A percentile compares a stretch with the other conserved stretches of the same genome.
Conservation (phyloP, 2,888 invertebrate genomes). For the Carpatolechia fugitivella region DNA sequence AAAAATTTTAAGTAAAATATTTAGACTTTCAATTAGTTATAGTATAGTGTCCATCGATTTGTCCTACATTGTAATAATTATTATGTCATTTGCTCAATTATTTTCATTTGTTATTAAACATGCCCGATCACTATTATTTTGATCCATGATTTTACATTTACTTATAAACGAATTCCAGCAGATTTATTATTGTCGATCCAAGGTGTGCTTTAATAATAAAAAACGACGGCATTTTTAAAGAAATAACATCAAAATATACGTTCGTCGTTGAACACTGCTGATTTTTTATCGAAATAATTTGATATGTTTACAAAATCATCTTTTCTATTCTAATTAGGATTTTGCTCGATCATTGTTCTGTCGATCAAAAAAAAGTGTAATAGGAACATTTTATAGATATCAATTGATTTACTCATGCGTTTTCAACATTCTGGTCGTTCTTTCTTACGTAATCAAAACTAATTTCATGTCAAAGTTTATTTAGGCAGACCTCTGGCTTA, state of each 20-base stretch:
- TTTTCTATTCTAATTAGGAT: conserved; percentile 21
- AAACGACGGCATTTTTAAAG: neutral
- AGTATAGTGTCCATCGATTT: conserved; percentile 33
- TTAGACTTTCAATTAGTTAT: conserved; percentile 41
- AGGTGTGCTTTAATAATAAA: conserved; percentile 17
- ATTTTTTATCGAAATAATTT: conserved; percentile 48
- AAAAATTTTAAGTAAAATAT: conserved; percentile 45
- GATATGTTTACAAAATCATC: conserved; percentile 68
- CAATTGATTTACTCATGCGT: neutral
- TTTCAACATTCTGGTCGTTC: neutral
- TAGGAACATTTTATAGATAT: conserved; percentile 34
- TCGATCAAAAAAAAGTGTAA: conserved; percentile 19
- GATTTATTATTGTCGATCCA: conserved; percentile 56
- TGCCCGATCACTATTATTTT: conserved; percentile 9
- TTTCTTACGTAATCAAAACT: neutral
- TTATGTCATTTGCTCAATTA: conserved; percentile 13
- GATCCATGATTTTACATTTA: conserved; percentile 14
- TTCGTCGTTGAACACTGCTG: conserved; percentile 25
- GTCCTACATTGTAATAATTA: conserved; percentile 27
- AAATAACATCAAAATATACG: conserved; percentile 10
- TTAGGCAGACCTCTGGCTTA: neutral
- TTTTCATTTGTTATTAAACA: neutral
- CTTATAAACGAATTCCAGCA: conserved; percentile 42
- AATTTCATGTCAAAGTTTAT: neutral
- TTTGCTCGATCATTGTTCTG: conserved; percentile 64